Percentiles rank a stretch among this genome's conserved stretches.
These are phyloP conservation scores for Drosophila paucipuncta DNA, from an alignment of 2,888 invertebrate species.

Conservation along the genomic window DNA sequence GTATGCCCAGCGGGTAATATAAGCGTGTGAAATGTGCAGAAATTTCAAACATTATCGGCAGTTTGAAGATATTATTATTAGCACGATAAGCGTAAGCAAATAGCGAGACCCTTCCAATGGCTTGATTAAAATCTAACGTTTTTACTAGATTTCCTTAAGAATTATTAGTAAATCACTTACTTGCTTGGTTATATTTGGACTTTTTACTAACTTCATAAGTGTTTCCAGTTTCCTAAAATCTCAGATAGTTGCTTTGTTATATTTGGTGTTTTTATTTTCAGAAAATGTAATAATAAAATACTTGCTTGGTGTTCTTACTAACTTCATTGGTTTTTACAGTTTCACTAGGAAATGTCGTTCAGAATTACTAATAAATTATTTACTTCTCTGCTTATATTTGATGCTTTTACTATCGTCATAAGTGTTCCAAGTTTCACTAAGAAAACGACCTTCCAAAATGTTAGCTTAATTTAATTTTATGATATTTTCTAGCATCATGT, in stretches of 20 bases:
- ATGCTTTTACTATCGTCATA: too few relatives aligned
- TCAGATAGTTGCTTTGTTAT: background rate
- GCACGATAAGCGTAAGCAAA: background rate
- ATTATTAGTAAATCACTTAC: too few relatives aligned
- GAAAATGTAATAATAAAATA: background rate
- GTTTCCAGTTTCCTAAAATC: background rate
- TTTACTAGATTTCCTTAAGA: background rate
- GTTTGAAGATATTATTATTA: background rate
- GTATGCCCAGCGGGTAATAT: conserved; percentile 25
- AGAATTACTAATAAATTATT: too few relatives aligned
- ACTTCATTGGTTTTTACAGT: too few relatives aligned
- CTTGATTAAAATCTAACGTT: too few relatives aligned
- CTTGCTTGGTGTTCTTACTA: too few relatives aligned
- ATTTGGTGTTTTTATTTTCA: background rate
- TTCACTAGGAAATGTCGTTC: too few relatives aligned
- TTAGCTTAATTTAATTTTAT: background rate
- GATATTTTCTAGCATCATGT: background rate
- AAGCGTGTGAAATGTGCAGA: background rate
- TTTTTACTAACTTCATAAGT: background rate
- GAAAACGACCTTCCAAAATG: background rate
- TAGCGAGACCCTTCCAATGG: too few relatives aligned
- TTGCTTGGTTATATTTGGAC: background rate
- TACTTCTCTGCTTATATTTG: too few relatives aligned
- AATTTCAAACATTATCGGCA: too few relatives aligned
- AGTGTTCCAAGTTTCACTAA: background rate